Percentiles rank a stretch among this genome's conserved stretches.
Evolutionary conservation across 2,113 vertebrate species (phyloP).

Genomic region (Grammomys surdaster): DNA sequence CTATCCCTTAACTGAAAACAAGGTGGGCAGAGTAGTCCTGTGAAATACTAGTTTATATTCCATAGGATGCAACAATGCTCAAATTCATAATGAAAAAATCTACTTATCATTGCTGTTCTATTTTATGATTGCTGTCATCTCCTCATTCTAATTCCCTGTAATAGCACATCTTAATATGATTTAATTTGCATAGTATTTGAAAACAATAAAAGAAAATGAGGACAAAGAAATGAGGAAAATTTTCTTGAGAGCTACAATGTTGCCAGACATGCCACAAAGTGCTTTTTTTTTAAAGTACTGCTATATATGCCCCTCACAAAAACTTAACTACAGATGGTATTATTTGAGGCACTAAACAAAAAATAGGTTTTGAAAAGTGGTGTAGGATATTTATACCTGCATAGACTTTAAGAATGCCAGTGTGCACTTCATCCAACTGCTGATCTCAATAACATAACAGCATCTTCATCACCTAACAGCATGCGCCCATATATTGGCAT

Average conservation of each 20-base stretch:
- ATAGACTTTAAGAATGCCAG: background rate
- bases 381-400: background rate
- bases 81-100: background rate
- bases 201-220: background rate
- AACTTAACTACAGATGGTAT: background rate
- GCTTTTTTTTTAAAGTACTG: background rate
- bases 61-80: background rate
- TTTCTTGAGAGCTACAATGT: background rate
- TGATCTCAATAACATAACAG: background rate
- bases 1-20: background rate
- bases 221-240: background rate
- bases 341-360: background rate
- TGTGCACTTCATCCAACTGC: background rate
- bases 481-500: fast-evolving
- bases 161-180: background rate
- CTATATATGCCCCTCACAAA: background rate
- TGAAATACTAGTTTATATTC: too few relatives aligned
- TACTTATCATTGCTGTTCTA: background rate
- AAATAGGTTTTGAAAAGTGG: background rate
- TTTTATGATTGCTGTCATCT: background rate
- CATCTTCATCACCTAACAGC: background rate
- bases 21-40: background rate
- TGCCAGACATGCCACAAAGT: background rate
- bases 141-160: background rate
- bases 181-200: background rate